Base-by-base conservation (phyloP, 2,888 invertebrate genomes). In the Polia nebulosa region DNA sequence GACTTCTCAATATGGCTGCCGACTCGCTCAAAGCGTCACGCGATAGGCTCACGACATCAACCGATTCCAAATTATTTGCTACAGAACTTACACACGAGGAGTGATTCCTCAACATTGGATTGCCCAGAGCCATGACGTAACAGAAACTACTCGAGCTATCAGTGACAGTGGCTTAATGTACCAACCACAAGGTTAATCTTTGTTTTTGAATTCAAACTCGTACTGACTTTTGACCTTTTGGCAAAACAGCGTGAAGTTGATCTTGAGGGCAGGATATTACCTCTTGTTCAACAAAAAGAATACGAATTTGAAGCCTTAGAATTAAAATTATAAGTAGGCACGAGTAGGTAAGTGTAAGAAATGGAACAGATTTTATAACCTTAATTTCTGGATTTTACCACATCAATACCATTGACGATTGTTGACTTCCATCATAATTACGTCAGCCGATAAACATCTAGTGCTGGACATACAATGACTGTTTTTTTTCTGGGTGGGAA, bases 31-130 rank as follows among this genome's bases (percentile, higher is more conserved):
- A n/a, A n/a, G 25, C 49, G 70, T 70, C 78, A 78, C 78, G 78
- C 78, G 66, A 78, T 72, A 36, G 25, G 15, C 11, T 49, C 78
- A 76, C 72, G 76, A 45, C 53, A 78, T 58, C 41, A 49, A 53
- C 47, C 72, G 17, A 63, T 64, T 76, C n/a, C 29, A 44, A 76
- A 71, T 76, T 66, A 66, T 71, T 80, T 63, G 22, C 44, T 58
- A 51, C 44, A 53, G 76, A 67, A 71, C 52, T 63, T 71, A 60
- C 44, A 29, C 56, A 61, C 34, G 25, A n/a, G 17, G 49, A 67
- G 47, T 67, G 61, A 64, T 74, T 61, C 25, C n/a, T 44, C 32
- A 41, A 61, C 61, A 57, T 45, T 51, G 25, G 8, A 41, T 9
- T 11, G 25, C 15, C 20, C 36, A 78, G 74, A 74, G 76, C 74